These are phyloP conservation scores for Muscicapa adusta DNA, from an alignment of 2,113 vertebrate species.

Conservation along the genomic window DNA sequence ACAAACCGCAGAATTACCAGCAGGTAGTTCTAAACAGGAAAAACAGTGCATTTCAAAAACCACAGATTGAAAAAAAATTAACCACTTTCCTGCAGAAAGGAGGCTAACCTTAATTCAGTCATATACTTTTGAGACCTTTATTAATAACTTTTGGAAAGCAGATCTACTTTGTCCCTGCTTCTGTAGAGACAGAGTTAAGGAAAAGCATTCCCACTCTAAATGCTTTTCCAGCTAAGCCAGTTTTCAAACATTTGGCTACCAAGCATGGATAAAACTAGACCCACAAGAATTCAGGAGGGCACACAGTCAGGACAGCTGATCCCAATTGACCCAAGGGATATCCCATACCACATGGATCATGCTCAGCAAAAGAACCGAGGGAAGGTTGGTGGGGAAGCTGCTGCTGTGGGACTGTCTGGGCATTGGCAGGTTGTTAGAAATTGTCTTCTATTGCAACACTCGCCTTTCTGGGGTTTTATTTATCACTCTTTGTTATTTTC, in stretches of 20 bases:
- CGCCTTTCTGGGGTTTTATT: neutral
- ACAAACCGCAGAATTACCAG: neutral
- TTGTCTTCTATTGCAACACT: neutral
- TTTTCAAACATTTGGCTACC: neutral
- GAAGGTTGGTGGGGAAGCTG: neutral
- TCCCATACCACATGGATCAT: neutral
- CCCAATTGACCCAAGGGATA: neutral
- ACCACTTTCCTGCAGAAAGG: neutral
- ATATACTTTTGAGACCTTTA: neutral
- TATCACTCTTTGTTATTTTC: neutral
- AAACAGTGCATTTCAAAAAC: neutral
- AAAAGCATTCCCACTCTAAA: neutral
- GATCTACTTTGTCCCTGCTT: neutral
- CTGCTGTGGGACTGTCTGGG: neutral
- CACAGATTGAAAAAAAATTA: neutral
- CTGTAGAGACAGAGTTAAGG: neutral
- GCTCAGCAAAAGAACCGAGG: neutral
- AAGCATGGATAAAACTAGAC: neutral
- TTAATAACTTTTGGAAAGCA: neutral
- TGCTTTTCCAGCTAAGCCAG: constrained; percentile 13
- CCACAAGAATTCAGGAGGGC: neutral
- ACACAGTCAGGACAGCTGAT: neutral
- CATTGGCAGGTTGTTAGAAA: neutral
- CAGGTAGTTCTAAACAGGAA: neutral
- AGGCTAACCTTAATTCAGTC: neutral